Evolutionary conservation across 2,797 vertebrate species (phyloP).

Genomic region (Clarias laeviceps): DNA sequence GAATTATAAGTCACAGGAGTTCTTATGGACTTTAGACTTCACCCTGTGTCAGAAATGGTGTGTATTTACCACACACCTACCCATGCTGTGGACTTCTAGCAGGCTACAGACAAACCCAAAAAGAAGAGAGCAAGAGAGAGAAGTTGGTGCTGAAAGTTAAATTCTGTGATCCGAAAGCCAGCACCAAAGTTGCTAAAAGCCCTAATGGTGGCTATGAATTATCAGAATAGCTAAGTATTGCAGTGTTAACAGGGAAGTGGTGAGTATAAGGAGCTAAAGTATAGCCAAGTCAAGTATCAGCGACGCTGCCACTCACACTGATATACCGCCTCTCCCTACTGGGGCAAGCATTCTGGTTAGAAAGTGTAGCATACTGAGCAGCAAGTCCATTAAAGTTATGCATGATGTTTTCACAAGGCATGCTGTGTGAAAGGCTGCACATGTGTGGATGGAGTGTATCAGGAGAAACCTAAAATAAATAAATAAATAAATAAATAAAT

Average conservation of each 20-base stretch:
- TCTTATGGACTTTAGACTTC: neutral
- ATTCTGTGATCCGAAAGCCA: neutral
- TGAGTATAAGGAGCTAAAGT: constrained; percentile 52
- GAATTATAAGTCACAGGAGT: neutral
- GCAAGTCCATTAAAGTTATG: constrained; percentile 57
- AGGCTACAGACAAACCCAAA: neutral
- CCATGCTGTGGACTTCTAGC: neutral
- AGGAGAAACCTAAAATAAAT: neutral
- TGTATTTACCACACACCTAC: neutral
- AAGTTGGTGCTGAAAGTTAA: constrained; percentile 1
- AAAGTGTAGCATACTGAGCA: constrained; percentile 48
- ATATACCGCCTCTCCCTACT: constrained; percentile 57
- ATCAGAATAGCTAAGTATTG: constrained; percentile 41
- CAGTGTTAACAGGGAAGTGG: constrained; percentile 56
- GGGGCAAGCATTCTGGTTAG: constrained; percentile 40
- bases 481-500: no score
- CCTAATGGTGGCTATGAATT: constrained; percentile 35
- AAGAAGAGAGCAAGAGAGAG: no score
- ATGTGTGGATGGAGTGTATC: constrained; percentile 17
- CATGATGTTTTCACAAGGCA: constrained; percentile 56
- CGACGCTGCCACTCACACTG: constrained; percentile 65
- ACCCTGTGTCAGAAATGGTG: neutral
- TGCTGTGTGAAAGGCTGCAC: constrained; percentile 45
- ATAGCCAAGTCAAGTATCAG: constrained; percentile 51
- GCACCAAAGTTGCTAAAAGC: constrained; percentile 7